Percentiles rank a stretch among this genome's conserved stretches.
Evolutionary conservation across 2,888 invertebrate genomes (phyloP).

Genomic region (Ecliptopera silaceata): DNA sequence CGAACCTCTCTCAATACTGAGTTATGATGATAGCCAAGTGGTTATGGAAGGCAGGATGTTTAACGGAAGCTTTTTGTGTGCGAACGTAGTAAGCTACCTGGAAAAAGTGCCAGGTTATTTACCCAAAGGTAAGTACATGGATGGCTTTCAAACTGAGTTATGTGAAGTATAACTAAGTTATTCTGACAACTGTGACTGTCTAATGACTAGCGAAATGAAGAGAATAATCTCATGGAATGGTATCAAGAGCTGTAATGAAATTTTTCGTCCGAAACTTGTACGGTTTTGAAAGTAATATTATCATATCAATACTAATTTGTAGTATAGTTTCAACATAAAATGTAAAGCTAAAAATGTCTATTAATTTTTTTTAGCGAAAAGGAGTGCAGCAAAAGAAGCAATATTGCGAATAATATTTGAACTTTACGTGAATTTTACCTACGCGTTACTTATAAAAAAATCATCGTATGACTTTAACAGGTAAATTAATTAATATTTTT

Average conservation of each 20-base stretch:
- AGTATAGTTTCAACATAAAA: too few species aligned
- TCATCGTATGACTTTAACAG: constrained; percentile 5
- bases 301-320: too few species aligned
- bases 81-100: neutral
- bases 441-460: neutral
- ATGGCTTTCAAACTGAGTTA: too few species aligned
- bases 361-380: neutral
- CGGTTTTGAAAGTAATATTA: too few species aligned
- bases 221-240: too few species aligned
- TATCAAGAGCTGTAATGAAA: too few species aligned
- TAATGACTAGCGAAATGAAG: too few species aligned
- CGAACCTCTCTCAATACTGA: constrained; percentile 9
- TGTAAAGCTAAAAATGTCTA: neutral
- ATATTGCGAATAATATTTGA: constrained; percentile 22
- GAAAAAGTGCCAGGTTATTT: neutral
- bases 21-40: constrained; percentile 6
- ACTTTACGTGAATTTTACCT: constrained; percentile 20
- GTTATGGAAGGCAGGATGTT: constrained; percentile 13
- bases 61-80: constrained; percentile 6
- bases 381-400: constrained; percentile 9
- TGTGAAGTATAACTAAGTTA: too few species aligned
- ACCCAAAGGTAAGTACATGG: constrained; percentile 19
- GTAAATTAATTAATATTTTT: neutral
- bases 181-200: too few species aligned
- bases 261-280: too few species aligned